Conservation (phyloP, 1,140 invertebrate genomes). For the Aphaenogaster floridana region DNA sequence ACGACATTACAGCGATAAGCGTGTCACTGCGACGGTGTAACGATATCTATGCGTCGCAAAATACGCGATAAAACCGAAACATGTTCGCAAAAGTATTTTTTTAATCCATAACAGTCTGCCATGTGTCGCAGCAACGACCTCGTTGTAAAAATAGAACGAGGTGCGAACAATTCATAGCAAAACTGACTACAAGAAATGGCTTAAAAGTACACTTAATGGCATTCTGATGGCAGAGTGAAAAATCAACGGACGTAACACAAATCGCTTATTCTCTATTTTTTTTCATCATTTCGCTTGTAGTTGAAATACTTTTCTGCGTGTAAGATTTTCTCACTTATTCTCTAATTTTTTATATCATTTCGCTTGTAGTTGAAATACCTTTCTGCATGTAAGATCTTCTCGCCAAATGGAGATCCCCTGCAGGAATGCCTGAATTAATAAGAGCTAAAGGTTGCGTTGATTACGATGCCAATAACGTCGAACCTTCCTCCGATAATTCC, state of each 20-base stretch:
- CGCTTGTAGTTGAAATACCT: background rate
- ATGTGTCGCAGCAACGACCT: background rate
- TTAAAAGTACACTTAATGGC: background rate
- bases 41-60: conserved; percentile 20
- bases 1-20: conserved; percentile 32
- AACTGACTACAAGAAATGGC: background rate
- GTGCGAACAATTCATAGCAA: conserved; percentile 11
- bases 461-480: conserved; percentile 41
- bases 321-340: background rate
- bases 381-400: background rate
- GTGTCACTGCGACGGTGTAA: conserved; percentile 30
- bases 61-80: conserved; percentile 44
- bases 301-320: background rate
- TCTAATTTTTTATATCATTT: background rate
- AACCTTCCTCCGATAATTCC: conserved; percentile 45
- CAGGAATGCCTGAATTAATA: conserved; percentile 20
- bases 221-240: background rate
- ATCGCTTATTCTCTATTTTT: background rate
- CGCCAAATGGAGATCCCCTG: background rate
- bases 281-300: background rate
- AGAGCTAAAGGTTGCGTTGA: conserved; percentile 3
- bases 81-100: conserved; percentile 38
- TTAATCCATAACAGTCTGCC: conserved; percentile 13
- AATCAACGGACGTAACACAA: background rate
- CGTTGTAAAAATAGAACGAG: background rate